Evolutionary conservation across 2,113 vertebrate species (phyloP).

Genomic region (Pluvialis apricaria): DNA sequence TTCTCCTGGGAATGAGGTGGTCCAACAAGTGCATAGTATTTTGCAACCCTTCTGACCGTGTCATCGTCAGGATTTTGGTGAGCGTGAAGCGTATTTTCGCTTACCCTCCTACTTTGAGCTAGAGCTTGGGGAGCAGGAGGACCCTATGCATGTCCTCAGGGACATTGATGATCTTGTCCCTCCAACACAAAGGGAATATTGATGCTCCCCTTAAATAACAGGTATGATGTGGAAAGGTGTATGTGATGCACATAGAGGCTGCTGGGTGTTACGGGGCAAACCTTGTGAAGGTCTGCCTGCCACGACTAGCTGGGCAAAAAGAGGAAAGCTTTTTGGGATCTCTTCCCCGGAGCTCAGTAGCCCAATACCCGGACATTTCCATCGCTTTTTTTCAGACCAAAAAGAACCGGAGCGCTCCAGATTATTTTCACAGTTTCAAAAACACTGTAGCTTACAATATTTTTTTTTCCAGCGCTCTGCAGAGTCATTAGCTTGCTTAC

Average conservation of each 20-base stretch:
- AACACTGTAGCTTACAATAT: neutral
- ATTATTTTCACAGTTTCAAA: neutral
- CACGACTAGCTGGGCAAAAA: neutral
- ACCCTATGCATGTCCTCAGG: neutral
- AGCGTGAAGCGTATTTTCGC: neutral
- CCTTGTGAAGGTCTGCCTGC: neutral
- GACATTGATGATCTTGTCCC: neutral
- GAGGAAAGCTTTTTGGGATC: neutral
- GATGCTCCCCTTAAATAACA: neutral
- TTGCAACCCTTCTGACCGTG: neutral
- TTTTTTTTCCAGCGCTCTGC: neutral
- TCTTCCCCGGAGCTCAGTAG: neutral
- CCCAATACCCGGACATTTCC: neutral
- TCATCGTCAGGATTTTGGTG: neutral
- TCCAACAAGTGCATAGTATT: fast-evolving
- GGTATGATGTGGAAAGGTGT: too few species aligned
- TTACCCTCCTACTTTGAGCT: neutral
- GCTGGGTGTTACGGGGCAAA: fast-evolving
- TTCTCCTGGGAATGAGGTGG: neutral
- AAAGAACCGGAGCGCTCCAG: neutral
- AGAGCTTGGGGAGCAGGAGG: neutral
- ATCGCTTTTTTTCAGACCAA: neutral
- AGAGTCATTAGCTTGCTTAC: constrained; percentile 30
- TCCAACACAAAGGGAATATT: fast-evolving
- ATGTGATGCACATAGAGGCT: neutral